phyloP scores from a whole-genome alignment of 2,797 vertebrate species.

The Bothrops alternatus region DNA sequence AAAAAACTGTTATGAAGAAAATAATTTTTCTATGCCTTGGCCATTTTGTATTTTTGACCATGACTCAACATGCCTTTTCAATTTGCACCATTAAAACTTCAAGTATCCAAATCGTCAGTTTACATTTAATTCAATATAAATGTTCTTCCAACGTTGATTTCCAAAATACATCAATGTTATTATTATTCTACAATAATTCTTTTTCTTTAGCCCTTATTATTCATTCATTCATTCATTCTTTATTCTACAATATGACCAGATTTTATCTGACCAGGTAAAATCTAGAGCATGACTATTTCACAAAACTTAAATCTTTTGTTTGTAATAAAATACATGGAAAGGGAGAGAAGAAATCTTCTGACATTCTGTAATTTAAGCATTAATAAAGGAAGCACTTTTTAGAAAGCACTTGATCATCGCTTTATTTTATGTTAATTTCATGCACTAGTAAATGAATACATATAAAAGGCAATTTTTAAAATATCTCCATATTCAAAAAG shows the following conservation, averaged over 20 bases:
- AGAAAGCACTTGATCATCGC: background rate
- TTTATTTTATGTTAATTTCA: background rate
- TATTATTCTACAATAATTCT: background rate
- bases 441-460: background rate
- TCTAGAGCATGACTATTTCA: background rate
- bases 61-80: background rate
- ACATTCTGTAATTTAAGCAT: background rate
- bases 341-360: background rate
- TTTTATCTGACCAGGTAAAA: background rate
- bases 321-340: background rate
- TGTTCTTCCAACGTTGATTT: background rate
- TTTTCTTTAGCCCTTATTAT: background rate
- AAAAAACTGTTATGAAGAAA: background rate
- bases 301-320: background rate
- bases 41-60: background rate
- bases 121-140: background rate
- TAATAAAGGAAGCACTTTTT: background rate
- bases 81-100: background rate
- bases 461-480: background rate
- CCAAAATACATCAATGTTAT: background rate
- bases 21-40: background rate
- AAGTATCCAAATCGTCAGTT: background rate
- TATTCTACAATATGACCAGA: background rate
- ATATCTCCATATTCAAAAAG: background rate
- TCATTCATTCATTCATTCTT: background rate